phyloP scores from a whole-genome alignment of 2,113 vertebrate genomes.

The Pholis gunnellus region DNA sequence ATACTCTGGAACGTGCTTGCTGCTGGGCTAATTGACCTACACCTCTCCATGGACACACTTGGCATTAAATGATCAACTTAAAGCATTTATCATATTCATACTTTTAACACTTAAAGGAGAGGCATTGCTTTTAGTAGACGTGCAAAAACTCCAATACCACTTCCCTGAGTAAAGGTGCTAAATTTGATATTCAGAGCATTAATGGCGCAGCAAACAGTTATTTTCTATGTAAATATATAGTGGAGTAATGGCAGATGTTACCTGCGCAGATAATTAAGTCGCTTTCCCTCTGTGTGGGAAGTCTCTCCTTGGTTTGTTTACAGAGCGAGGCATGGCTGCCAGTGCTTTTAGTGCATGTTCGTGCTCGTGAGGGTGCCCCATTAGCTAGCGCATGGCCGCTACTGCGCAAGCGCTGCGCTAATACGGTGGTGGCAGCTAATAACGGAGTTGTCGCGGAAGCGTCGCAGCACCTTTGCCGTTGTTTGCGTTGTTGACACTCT shows the following conservation, averaged over 20 bases:
- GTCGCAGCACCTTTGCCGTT: background rate
- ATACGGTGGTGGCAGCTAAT: background rate
- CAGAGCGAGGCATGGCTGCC: background rate
- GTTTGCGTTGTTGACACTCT: no score
- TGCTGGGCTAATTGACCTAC: slow-evolving; percentile 83
- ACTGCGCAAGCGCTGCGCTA: background rate
- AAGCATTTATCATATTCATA: slow-evolving; percentile 10
- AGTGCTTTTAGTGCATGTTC: background rate
- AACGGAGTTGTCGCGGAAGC: background rate
- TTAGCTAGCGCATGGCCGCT: background rate
- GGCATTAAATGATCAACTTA: slow-evolving; percentile 45
- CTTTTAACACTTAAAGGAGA: slow-evolving; percentile 1
- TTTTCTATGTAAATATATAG: background rate
- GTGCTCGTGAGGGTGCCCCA: background rate
- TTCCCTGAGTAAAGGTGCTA: background rate
- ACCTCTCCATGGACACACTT: slow-evolving; percentile 50
- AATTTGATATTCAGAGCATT: background rate
- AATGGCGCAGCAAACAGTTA: background rate
- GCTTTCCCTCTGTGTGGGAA: background rate
- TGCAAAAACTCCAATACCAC: background rate
- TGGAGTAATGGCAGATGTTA: background rate
- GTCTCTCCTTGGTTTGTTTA: background rate
- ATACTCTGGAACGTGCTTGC: slow-evolving; percentile 81
- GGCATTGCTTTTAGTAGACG: background rate
- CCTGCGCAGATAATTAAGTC: background rate